These are phyloP conservation scores for Nymphalis c-album DNA, from an alignment of 2,888 invertebrate genomes.

Conservation along the genomic window DNA sequence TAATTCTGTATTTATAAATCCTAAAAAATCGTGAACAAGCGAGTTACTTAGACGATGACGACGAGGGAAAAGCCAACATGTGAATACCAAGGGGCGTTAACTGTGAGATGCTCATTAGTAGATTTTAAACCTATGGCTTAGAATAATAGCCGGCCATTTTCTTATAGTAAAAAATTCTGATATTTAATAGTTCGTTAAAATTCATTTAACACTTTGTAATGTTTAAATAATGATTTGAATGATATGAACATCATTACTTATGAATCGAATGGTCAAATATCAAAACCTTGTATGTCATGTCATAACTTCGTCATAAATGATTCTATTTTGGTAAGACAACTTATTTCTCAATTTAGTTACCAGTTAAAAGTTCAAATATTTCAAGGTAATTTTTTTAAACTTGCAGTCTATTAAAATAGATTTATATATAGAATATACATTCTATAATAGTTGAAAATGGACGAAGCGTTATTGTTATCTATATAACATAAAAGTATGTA, in stretches of 20 bases:
- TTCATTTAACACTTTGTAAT: background rate
- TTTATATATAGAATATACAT: background rate
- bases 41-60: slow-evolving; percentile 15
- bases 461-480: too few species aligned
- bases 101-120: slow-evolving; percentile 26
- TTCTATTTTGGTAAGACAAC: slow-evolving; percentile 17
- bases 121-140: slow-evolving; percentile 17
- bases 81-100: slow-evolving; percentile 3
- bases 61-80: slow-evolving; percentile 13
- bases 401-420: background rate
- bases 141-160: slow-evolving; percentile 11
- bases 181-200: too few species aligned
- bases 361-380: slow-evolving; percentile 27
- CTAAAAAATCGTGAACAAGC: slow-evolving; percentile 24
- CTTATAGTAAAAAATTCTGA: too few species aligned
- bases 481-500: too few species aligned
- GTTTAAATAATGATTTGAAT: background rate
- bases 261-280: slow-evolving; percentile 10
- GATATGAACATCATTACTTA: slow-evolving; percentile 15
- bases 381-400: slow-evolving; percentile 51
- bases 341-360: slow-evolving; percentile 17
- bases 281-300: slow-evolving; percentile 9
- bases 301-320: background rate
- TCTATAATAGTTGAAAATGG: background rate
- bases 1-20: too few species aligned